These are phyloP conservation scores for Meloidogyne exigua DNA, from an alignment of 1,140 invertebrate species.

Conservation along the genomic window DNA sequence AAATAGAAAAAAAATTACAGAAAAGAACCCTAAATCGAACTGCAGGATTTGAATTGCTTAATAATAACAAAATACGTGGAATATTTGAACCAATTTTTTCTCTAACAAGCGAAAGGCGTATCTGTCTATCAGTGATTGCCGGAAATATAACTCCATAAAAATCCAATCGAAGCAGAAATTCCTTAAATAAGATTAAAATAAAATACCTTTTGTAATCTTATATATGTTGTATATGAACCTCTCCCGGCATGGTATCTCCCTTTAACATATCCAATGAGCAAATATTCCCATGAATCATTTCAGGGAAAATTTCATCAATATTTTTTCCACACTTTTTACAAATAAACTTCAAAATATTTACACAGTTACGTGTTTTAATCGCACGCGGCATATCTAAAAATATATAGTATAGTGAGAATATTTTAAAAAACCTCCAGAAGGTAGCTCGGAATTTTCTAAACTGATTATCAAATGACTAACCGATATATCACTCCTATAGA, in stretches of 20 bases:
- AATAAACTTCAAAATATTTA: conserved; percentile 32
- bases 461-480: neutral
- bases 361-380: conserved; percentile 37
- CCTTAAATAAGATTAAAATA: conserved; percentile 24
- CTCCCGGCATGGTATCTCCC: neutral
- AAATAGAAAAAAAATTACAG: neutral
- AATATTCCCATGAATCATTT: conserved; percentile 26
- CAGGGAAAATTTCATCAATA: conserved; percentile 34
- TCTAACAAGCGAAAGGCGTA: neutral
- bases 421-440: neutral
- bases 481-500: neutral
- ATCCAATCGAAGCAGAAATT: conserved; percentile 38
- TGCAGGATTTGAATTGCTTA: conserved; percentile 43
- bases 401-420: neutral
- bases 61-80: conserved; percentile 3
- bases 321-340: conserved; percentile 28
- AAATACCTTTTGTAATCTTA: neutral
- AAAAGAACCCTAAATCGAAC: conserved; percentile 34
- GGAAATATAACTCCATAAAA: conserved; percentile 36
- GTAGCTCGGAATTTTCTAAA: neutral
- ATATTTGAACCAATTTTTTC: conserved; percentile 9
- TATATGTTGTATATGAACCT: neutral
- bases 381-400: neutral
- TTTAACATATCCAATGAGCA: conserved; percentile 1
- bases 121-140: neutral